A percentile compares a stretch with the other conserved stretches of the same genome.
Conservation (phyloP, 2,113 vertebrate species). For the Notothenia coriiceps region DNA sequence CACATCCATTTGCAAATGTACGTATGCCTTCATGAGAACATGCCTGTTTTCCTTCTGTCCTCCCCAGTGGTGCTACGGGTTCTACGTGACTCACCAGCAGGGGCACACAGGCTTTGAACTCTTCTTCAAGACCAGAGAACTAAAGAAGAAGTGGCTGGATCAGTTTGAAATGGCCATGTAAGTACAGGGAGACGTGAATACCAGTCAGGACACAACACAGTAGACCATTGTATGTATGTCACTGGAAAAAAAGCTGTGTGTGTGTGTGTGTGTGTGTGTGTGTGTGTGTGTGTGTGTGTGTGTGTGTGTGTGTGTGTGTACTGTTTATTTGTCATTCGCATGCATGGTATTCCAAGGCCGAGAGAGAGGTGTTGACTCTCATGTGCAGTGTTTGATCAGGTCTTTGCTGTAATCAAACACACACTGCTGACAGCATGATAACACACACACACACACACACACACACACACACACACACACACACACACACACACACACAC, state of each 20-base stretch:
- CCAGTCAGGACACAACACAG: conserved; percentile 5
- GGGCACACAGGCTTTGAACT: conserved; percentile 93
- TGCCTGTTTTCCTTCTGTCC: conserved; percentile 36
- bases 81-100: conserved; percentile 94
- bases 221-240: conserved; percentile 6
- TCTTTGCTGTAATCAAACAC: conserved; percentile 67
- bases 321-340: conserved; percentile 50
- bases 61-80: conserved; percentile 94
- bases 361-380: conserved; percentile 71
- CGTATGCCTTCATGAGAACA: background rate
- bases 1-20: conserved; percentile 7
- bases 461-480: conserved; percentile 23
- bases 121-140: conserved; percentile 95
- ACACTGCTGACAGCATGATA: conserved; percentile 60
- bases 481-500: conserved; percentile 6
- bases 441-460: conserved; percentile 3
- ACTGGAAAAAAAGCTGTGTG: conserved; percentile 15
- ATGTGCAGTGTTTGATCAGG: conserved; percentile 75
- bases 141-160: conserved; percentile 98
- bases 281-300: too few relatives aligned
- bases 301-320: conserved; percentile 2
- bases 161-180: conserved; percentile 97
- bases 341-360: conserved; percentile 60
- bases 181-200: conserved; percentile 75
- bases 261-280: background rate